Percentiles rank a stretch among this genome's conserved stretches.
Conservation (phyloP, 2,797 vertebrate genomes). For the Lepilemur septentrionalis region DNA sequence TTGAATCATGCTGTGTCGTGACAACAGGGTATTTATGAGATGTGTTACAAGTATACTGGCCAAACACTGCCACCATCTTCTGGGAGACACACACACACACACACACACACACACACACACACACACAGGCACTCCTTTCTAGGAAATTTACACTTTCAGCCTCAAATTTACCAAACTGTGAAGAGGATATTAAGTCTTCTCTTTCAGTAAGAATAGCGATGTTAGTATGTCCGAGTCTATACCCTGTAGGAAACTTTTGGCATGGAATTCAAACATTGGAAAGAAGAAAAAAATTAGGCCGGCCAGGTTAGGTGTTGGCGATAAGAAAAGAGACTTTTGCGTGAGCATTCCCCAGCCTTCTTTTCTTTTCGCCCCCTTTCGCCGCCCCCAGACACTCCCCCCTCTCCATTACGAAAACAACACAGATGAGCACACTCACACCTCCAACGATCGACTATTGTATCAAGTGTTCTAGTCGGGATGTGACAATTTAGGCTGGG, state of each 20-base stretch:
- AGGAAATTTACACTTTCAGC: background rate
- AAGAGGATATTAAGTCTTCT: conserved; percentile 13
- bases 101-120: background rate
- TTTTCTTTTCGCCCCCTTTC: background rate
- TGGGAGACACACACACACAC: background rate
- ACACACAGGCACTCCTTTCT: background rate
- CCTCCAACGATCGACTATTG: background rate
- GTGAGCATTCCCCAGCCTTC: background rate
- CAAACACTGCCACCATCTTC: background rate
- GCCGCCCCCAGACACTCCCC: background rate
- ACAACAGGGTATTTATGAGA: conserved; percentile 31
- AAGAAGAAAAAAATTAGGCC: background rate
- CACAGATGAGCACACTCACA: background rate
- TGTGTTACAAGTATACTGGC: background rate
- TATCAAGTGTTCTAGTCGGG: conserved; percentile 1
- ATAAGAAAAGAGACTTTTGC: conserved; percentile 4
- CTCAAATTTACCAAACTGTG: background rate
- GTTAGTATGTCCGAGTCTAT: background rate
- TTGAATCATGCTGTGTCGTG: background rate
- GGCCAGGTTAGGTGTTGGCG: conserved; percentile 11
- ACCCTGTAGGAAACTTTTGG: conserved; percentile 65
- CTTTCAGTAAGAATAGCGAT: conserved; percentile 12
- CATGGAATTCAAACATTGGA: conserved; percentile 31
- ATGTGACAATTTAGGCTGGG: background rate
- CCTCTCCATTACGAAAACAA: background rate